Base-by-base conservation (phyloP, 2,888 invertebrate species). In the Epinotia bilunana region DNA sequence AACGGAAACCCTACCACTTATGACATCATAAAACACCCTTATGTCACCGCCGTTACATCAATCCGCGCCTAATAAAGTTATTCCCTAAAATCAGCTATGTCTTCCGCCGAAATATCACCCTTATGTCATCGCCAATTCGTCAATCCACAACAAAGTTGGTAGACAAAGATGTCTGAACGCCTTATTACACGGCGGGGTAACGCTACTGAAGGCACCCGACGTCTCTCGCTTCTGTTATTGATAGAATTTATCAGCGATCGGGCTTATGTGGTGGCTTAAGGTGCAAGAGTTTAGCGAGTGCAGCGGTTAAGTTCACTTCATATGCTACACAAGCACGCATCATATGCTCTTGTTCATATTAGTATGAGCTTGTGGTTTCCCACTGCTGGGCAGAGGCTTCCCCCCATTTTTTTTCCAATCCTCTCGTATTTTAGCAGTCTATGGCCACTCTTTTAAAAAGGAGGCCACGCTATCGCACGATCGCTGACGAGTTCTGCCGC, bases 191-290 rank as follows among this genome's bases (percentile, higher is more conserved):
- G 86, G 85, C 80, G 83, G 82, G 86, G 89, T 91, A 92, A 88
- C 90, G 91, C 89, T 92, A 89, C 85, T 88, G 92, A 91, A 88
- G 88, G 88, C 89, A 80, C 85, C 89, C 87, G 91, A 88, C 91
- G 84, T 88, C 90, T 88, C 88, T 84, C 88, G 89, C 84, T 87
- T 84, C 87, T 88, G 87, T 90, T 92, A 93, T 92, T 93, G 93
- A 93, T 93, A 92, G 88, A 92, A 93, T 93, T 93, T 93, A 93
- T 93, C 93, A 93, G 84, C 88, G 85, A 90, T 91, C 90, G 86
- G 84, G 88, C 84, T 84, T 78, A 79, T 77, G 69, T 55, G 13
- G 13, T 64, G 81, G 80, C 2, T 20, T 63, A 73, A 80, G 79
- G 13, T 12, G 78, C 9, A 70, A 79, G 84, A 79, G 79, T 20